These are phyloP conservation scores for Athene noctua DNA, from an alignment of 2,113 vertebrate genomes.

Conservation along the genomic window DNA sequence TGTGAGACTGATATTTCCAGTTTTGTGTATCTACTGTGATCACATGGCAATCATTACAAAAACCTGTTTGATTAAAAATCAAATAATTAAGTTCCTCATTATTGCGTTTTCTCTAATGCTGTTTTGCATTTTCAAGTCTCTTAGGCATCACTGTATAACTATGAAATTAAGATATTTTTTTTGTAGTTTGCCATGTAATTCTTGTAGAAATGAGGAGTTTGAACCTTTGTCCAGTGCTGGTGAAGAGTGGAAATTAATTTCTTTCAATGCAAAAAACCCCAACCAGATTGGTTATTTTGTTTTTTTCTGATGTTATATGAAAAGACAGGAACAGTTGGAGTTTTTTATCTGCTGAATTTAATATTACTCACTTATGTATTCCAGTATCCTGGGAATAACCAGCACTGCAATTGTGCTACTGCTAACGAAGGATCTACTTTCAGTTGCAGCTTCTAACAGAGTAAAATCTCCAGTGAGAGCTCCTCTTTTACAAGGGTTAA, in stretches of 20 bases:
- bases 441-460: neutral
- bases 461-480: neutral
- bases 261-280: neutral
- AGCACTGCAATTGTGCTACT: neutral
- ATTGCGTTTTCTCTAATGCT: neutral
- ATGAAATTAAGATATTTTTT: neutral
- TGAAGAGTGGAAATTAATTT: neutral
- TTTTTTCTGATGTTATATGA: neutral
- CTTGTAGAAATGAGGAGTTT: neutral
- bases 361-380: neutral
- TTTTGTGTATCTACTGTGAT: neutral
- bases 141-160: neutral
- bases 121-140: neutral
- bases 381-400: constrained; percentile 20
- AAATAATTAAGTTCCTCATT: neutral
- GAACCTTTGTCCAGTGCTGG: neutral
- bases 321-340: neutral
- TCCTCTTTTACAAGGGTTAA: neutral
- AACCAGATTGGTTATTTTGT: neutral
- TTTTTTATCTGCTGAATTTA: neutral
- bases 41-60: neutral
- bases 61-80: neutral
- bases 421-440: neutral
- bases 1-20: neutral
- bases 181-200: neutral